phyloP scores from a whole-genome alignment of 2,888 invertebrate species.

The Dugesia japonica region DNA sequence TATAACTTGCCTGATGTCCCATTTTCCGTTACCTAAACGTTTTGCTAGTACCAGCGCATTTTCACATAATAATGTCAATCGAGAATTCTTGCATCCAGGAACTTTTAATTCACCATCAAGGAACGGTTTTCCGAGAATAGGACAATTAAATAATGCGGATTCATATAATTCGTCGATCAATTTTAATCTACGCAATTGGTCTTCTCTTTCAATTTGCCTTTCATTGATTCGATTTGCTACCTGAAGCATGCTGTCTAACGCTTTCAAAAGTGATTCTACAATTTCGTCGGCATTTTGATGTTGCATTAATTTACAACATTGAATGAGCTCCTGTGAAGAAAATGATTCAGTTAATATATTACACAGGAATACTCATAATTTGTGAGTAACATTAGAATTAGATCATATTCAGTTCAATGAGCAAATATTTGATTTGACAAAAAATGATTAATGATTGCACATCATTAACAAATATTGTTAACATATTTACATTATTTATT shows the following conservation, averaged over 20 bases:
- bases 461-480: too few relatives aligned
- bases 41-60: neutral
- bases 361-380: too few relatives aligned
- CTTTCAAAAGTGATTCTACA: neutral
- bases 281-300: neutral
- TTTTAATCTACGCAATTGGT: neutral
- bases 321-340: neutral
- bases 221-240: neutral
- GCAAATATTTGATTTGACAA: too few relatives aligned
- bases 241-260: neutral
- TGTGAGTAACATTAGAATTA: too few relatives aligned
- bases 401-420: too few relatives aligned
- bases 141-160: neutral
- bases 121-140: neutral
- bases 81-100: neutral
- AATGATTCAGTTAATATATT: neutral
- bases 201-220: neutral
- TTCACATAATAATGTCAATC: slow-evolving; percentile 1
- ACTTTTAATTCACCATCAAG: neutral
- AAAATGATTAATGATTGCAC: too few relatives aligned
- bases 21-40: neutral
- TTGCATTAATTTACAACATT: neutral
- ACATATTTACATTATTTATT: too few relatives aligned
- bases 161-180: neutral
- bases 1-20: neutral